phyloP scores from a whole-genome alignment of 2,888 invertebrate species.

The Luffia ferchaultella region DNA sequence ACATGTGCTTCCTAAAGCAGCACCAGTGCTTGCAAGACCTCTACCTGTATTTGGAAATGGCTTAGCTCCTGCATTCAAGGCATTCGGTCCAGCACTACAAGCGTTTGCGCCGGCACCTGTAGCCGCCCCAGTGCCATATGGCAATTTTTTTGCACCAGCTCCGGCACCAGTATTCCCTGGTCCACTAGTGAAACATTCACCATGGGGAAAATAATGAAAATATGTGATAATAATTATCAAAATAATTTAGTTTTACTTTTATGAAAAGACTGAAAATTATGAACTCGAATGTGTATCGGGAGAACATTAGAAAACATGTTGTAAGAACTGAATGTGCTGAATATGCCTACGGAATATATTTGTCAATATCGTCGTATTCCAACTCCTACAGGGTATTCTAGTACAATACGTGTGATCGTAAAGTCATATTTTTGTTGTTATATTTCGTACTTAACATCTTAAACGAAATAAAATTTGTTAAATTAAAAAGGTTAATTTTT shows the following conservation, averaged over 20 bases:
- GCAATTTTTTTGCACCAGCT: constrained; percentile 23
- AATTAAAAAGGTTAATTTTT: no score
- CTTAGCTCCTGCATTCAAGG: constrained; percentile 19
- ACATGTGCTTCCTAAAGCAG: constrained; percentile 18
- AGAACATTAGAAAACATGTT: no score
- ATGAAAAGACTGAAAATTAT: background rate
- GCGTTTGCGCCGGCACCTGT: constrained; percentile 24
- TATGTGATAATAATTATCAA: constrained; percentile 13
- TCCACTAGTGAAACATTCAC: constrained; percentile 31
- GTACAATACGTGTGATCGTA: no score
- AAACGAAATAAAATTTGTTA: no score
- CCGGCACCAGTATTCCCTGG: constrained; percentile 25
- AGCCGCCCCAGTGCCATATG: constrained; percentile 10
- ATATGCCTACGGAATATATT: no score
- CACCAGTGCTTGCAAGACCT: constrained; percentile 14
- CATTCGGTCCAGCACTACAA: constrained; percentile 24
- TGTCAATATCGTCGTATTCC: no score
- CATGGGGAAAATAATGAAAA: constrained; percentile 45
- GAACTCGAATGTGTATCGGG: no score
- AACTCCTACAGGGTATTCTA: no score
- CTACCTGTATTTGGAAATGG: constrained; percentile 18
- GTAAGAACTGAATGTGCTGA: no score
- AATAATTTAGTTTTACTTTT: constrained; percentile 5
- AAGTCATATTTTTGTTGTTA: no score
- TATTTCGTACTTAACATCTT: no score